Base-by-base conservation (phyloP, 2,797 vertebrate species). In the Chromis chromis region DNA sequence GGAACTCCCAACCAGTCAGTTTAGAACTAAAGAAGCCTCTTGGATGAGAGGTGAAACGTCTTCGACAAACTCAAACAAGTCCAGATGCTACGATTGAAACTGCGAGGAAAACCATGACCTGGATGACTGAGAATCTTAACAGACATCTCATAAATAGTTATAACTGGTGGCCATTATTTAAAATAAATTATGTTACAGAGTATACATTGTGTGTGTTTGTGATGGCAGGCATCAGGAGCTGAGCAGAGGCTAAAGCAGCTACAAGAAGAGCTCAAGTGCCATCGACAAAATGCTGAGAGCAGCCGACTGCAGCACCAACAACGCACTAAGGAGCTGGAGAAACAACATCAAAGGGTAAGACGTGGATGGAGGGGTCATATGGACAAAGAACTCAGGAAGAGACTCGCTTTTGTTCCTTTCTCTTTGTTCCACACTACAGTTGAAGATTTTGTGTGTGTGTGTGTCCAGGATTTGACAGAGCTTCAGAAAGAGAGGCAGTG, bases 261-360 rank as follows among this genome's bases (percentile, higher is more conserved):
- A 6, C 94, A 95, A 58, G 95, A 96, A 66, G 95, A 96, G 84
- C 91, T 96, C 52, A 93, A 90, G 65, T 95, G 94, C 83, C 94
- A 94, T 72, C 92, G 94, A 25, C 94, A 95, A 86, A 96, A 95
- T 52, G 76, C 93, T 12, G 94, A 94, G 67, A 94, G 91, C 79
- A 93, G 86, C 79, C 89, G 94, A 52, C 87, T 93, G 57, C 93
- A 93, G 12, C 89, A 93, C 66, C 94, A 93, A 27, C 94, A 93
- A 39, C 93, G 92, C 55, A 78, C 74, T 4, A 95, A 93, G 64
- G 94, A 95, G 65, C 63, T 93, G 80, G 95, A 95, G 86, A 94
- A 91, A 66, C 93, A 94, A 22, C 94, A 95, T 66, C 94, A 95
- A 84, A 92, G 90, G 91, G 95, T 95, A 10, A 69, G 70, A 71